These are phyloP conservation scores for Manis javanica DNA, from an alignment of 2,797 vertebrate genomes.

Conservation along the genomic window DNA sequence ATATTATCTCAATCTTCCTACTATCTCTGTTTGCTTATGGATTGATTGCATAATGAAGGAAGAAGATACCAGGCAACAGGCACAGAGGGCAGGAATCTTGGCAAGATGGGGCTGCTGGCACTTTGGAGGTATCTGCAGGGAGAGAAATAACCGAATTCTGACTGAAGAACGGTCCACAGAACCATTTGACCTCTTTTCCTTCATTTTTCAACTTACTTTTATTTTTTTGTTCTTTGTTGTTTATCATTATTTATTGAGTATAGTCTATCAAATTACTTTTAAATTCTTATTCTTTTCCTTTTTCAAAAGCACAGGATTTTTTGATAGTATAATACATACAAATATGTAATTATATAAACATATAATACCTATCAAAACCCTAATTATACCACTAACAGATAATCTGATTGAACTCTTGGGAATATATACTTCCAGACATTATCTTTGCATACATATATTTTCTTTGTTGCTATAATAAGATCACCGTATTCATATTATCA, in stretches of 20 bases:
- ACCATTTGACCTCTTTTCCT: background rate
- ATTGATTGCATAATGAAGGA: background rate
- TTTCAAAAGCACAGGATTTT: conserved; percentile 17
- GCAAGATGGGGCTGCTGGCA: background rate
- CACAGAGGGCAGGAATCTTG: fast-evolving
- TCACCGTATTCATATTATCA: background rate
- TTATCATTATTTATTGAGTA: too few species aligned
- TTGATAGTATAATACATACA: background rate
- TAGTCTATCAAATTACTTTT: background rate
- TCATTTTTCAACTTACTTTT: background rate
- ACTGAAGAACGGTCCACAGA: background rate
- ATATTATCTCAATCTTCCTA: background rate
- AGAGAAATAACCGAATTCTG: background rate
- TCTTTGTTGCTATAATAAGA: background rate
- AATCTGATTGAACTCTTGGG: conserved; percentile 7
- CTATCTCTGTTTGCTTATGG: background rate
- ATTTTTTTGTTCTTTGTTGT: background rate
- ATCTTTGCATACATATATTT: background rate
- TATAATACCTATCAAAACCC: background rate
- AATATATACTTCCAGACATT: background rate
- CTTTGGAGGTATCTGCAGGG: background rate
- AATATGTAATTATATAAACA: conserved; percentile 32
- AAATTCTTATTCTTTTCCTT: background rate
- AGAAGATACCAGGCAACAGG: background rate
- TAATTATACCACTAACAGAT: background rate